A percentile compares a stretch with the other conserved stretches of the same genome.
These are phyloP conservation scores for Cyclina sinensis DNA, from an alignment of 1,140 invertebrate species.

Conservation along the genomic window DNA sequence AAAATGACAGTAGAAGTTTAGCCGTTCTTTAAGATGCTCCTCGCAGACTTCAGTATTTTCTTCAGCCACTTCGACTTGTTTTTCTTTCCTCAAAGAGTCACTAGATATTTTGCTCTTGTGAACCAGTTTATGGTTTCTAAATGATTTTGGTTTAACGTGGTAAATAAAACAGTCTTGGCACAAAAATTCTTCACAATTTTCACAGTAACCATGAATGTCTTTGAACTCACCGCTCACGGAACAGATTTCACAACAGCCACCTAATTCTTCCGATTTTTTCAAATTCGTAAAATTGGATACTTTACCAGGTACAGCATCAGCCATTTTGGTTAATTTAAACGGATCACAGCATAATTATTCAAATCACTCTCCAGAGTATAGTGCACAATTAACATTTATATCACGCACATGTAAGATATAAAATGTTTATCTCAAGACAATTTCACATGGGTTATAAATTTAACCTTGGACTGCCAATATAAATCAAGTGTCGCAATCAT, in stretches of 20 bases:
- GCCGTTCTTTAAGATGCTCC: neutral
- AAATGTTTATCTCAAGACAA: no score
- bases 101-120: neutral
- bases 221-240: neutral
- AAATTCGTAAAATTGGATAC: neutral
- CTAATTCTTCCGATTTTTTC: neutral
- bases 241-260: slow-evolving; percentile 29
- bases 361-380: no score
- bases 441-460: no score
- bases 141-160: slow-evolving; percentile 23
- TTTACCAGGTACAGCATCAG: neutral
- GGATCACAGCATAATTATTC: no score
- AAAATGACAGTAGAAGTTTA: neutral
- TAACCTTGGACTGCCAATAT: no score
- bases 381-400: no score
- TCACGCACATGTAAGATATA: no score
- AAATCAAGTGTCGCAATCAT: no score
- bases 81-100: no score
- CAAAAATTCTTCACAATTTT: slow-evolving; percentile 27
- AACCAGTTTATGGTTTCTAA: neutral
- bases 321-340: neutral
- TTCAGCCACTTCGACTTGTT: neutral
- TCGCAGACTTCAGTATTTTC: neutral
- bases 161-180: slow-evolving; percentile 17
- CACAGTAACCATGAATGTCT: neutral